Evolutionary conservation across 2,888 invertebrate genomes (phyloP).

Genomic region (Temnothorax rugatulus): DNA sequence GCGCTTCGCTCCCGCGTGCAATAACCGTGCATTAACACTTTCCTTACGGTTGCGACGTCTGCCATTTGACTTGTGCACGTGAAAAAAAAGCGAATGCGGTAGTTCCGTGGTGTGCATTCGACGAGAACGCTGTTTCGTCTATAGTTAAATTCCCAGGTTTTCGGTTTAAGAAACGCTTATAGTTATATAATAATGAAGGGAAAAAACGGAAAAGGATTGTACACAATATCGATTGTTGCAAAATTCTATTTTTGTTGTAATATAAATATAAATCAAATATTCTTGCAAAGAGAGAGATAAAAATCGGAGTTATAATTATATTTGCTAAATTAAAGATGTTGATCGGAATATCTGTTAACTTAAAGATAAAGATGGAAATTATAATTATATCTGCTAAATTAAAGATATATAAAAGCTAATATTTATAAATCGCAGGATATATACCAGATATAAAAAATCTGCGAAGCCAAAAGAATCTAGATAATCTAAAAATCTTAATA

Average conservation of each 20-base stretch:
- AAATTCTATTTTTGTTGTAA: neutral
- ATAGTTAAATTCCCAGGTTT: neutral
- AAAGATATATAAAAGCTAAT: neutral
- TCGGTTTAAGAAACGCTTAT: neutral
- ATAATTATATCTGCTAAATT: neutral
- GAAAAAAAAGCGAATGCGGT: slow-evolving; percentile 22
- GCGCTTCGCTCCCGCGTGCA: neutral
- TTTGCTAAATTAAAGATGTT: too few species aligned
- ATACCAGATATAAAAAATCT: neutral
- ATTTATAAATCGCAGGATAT: neutral
- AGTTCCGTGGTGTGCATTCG: neutral
- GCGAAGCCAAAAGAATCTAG: neutral
- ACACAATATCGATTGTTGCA: neutral
- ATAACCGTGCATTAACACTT: slow-evolving; percentile 50
- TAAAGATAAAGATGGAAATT: neutral
- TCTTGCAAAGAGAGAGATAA: neutral
- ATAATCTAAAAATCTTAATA: neutral
- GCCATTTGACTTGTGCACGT: neutral
- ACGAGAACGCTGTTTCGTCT: neutral
- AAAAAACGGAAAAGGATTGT: neutral
- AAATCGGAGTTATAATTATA: neutral
- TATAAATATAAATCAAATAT: neutral
- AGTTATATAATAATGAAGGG: neutral
- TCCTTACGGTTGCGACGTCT: slow-evolving; percentile 12
- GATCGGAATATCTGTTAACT: too few species aligned